Percentiles rank a stretch among this genome's conserved stretches.
phyloP scores from a whole-genome alignment of 2,888 invertebrate species.

The Chrysomela aeneicollis region DNA sequence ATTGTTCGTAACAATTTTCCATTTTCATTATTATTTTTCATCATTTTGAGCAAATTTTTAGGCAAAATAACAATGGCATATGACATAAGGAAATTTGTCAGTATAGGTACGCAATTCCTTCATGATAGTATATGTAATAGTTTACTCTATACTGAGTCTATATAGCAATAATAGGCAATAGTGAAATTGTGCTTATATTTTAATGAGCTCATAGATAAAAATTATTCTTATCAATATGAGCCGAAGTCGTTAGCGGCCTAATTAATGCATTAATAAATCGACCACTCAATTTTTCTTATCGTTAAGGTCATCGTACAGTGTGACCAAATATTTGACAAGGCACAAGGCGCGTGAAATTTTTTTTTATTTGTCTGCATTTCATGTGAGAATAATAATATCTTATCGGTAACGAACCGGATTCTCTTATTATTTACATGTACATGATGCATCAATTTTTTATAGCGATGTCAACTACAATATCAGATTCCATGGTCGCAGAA shows the following conservation, averaged over 20 bases:
- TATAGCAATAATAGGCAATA: conserved; percentile 9
- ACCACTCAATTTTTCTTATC: conserved; percentile 32
- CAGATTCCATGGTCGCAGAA: too few relatives aligned
- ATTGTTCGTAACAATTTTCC: too few relatives aligned
- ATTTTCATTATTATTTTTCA: too few relatives aligned
- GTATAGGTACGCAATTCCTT: background rate
- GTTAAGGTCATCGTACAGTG: conserved; percentile 37
- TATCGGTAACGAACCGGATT: too few relatives aligned
- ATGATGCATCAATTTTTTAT: too few relatives aligned
- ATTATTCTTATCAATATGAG: conserved; percentile 36
- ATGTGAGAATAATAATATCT: background rate
- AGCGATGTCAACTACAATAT: too few relatives aligned
- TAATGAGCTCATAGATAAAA: conserved; percentile 40
- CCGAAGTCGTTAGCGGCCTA: conserved; percentile 33
- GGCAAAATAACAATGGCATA: too few relatives aligned
- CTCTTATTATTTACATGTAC: too few relatives aligned
- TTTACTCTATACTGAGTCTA: too few relatives aligned
- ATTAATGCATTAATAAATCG: conserved; percentile 39
- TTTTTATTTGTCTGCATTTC: background rate
- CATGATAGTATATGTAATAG: background rate
- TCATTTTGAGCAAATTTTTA: too few relatives aligned
- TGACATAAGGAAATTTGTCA: background rate
- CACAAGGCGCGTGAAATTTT: background rate
- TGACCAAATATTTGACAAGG: conserved; percentile 30
- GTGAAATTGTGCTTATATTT: conserved; percentile 33